Evolutionary conservation across 2,888 invertebrate species (phyloP), one percentile per base, ranked within the genome.

Genomic region (Hedya salicella): DNA sequence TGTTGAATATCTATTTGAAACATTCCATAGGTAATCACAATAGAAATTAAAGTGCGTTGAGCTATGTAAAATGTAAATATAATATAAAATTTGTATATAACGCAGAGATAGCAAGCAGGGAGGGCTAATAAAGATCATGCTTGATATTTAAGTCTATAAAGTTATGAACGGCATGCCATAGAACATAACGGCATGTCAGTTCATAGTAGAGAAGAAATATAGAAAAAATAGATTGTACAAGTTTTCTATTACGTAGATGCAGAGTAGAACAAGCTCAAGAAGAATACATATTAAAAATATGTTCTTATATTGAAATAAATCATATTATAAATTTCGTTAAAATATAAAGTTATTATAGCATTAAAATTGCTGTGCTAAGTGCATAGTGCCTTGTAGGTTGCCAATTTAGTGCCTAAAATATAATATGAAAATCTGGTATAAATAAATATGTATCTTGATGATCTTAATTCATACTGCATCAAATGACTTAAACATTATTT

Each of bases 311-410:
- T 57, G 66, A 74, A 73, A 70, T 36, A 50, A 70, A 54, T 49
- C 50, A 62, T 73, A 75, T 73, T 76, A 76, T 78, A 77, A 70
- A 78, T 78, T 81, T 78, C 82, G 80, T 86, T 85, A 75, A 77
- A 77, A 76, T 76, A 75, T 77, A 71, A 78, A 82, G 80, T 79
- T 82, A 83, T 81, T 82, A 84, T 73, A 77, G 68, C 83, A 85
- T 83, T 84, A 80, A 82, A 85, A 87, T 87, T 89, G 89, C 92
- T 91, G 92, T 92, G 92, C 92, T 91, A 89, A 88, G 83, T 88
- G 92, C 92, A 92, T 92, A 93, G 93, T 93, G 93, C 93, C 93
- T 93, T 93, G 93, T 92, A 92, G 93, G 93, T 93, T 91, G 92
- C 93, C 93, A 93, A 93, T 91, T 88, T 93, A 92, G 92, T 93